Evolutionary conservation across 2,113 vertebrate species (phyloP), one percentile per base, ranked within the genome.

Genomic region (Murina feae): DNA sequence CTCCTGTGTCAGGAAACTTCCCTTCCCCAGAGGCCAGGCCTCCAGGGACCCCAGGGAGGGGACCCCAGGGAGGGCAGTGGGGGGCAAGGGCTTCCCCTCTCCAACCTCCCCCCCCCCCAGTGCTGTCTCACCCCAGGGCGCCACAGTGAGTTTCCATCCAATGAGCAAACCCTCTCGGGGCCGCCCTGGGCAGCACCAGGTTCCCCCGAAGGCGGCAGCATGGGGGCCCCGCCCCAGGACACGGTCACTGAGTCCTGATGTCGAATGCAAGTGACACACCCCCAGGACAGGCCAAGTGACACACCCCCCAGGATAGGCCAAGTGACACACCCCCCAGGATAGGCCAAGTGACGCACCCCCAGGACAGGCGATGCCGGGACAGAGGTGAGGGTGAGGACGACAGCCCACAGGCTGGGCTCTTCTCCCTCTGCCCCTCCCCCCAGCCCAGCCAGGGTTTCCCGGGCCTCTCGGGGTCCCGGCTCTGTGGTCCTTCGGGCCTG

Each of bases 401-500:
- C 55, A 53, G 14, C 5, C 75, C 49, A 1, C 7, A 9, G 6
- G 9, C 0, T 2, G 8, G 39, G 13, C 32, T 47, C 32, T 32
- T 17, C 37, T 23, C 2, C 1, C 5, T 47, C 28, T 35, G 28
- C 23, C 6, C 12, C 35, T 8, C 65, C 55, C 75, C 69, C 30
- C 8, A 2, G 28, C 10, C 23, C 76, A 16, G 32, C 3, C 10
- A 65, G 28, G 28, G 28, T 17, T 47, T 18, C 28, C 8, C 4
- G 9, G 35, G 37, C 21, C 32, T 32, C 35, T 23, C 12, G 32
- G 23, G n/a, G 44, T 39, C 39, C 25, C 9, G 32, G 7, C 63
- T 10, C 9, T 0, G 0, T 0, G 42, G 60, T 11, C 9, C 53
- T 58, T 37, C 1, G 37, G 18, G 39, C 20, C 16, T 6, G 10